A percentile compares a stretch with the other conserved stretches of the same genome.
phyloP scores from a whole-genome alignment of 2,888 invertebrate species.

The Cantharis flavilabris region DNA sequence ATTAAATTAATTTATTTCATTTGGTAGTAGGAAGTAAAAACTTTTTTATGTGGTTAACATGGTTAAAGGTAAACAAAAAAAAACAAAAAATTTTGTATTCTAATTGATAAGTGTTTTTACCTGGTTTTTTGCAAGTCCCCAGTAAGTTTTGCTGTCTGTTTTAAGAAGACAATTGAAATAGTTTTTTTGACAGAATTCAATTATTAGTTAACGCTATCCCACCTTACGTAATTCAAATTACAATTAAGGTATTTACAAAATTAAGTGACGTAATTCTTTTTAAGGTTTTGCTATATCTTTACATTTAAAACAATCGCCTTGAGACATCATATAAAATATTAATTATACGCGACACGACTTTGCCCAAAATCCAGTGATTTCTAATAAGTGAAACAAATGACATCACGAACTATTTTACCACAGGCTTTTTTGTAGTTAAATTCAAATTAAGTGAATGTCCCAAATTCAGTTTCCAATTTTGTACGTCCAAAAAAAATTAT shows the following conservation, averaged over 20 bases:
- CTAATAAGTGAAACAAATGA: slow-evolving; percentile 51
- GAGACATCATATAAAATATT: slow-evolving; percentile 42
- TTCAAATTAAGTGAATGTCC: slow-evolving; percentile 8
- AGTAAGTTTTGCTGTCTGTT: not conserved
- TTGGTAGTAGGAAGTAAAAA: not conserved
- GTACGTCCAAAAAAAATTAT: slow-evolving; percentile 1
- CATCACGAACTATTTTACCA: slow-evolving; percentile 31
- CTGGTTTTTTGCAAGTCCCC: not conserved
- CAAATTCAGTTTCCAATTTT: slow-evolving; percentile 5
- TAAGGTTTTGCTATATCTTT: slow-evolving; percentile 36
- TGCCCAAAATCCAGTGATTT: slow-evolving; percentile 50
- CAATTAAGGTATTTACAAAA: slow-evolving; percentile 46
- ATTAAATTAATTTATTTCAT: not conserved
- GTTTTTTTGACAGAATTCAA: slow-evolving; percentile 8
- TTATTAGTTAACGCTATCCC: slow-evolving; percentile 36
- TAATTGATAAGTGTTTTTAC: not conserved
- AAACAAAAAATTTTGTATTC: not conserved
- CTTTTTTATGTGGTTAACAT: not conserved
- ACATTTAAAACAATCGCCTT: slow-evolving; percentile 40
- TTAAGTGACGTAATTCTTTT: slow-evolving; percentile 42
- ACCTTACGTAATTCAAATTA: slow-evolving; percentile 41
- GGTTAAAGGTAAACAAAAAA: not conserved
- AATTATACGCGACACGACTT: slow-evolving; percentile 51
- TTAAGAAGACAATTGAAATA: not conserved
- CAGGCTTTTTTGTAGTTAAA: slow-evolving; percentile 4